A percentile compares a stretch with the other conserved stretches of the same genome.
These are phyloP conservation scores for Psephotus haematonotus DNA, from an alignment of 2,113 vertebrate species.

Conservation along the genomic window DNA sequence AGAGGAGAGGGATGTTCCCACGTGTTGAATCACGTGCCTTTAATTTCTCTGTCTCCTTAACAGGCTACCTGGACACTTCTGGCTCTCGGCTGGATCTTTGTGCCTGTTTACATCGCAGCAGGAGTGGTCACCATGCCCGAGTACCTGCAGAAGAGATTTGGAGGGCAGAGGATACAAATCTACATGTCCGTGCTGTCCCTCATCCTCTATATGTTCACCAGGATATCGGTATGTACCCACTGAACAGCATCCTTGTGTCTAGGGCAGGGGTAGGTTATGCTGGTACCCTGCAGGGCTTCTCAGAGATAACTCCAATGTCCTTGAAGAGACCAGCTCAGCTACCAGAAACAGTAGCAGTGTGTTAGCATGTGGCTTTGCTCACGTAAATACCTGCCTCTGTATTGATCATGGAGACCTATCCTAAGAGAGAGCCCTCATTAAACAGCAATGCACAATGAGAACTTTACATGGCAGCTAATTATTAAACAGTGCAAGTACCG, in stretches of 20 bases:
- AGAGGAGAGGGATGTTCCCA: not conserved
- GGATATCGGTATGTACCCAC: constrained; percentile 85
- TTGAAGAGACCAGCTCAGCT: not conserved
- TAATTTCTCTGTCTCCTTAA: not conserved
- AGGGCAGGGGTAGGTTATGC: not conserved
- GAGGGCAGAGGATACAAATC: constrained; percentile 88
- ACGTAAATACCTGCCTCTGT: not conserved
- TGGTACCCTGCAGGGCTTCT: not conserved
- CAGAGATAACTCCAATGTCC: not conserved
- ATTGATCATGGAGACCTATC: not conserved
- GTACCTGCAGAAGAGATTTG: constrained; percentile 90
- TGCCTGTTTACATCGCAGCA: constrained; percentile 89
- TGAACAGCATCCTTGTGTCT: not conserved
- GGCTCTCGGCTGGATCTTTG: constrained; percentile 90
- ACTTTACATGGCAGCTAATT: constrained; percentile 16
- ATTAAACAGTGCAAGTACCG: not conserved
- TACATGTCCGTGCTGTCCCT: constrained; percentile 90
- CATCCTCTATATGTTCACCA: constrained; percentile 89
- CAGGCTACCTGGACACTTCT: constrained; percentile 89
- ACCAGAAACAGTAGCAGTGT: not conserved
- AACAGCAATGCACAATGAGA: not conserved
- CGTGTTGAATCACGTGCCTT: not conserved
- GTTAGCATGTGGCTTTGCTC: not conserved
- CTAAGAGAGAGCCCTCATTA: constrained; percentile 11
- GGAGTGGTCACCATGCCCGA: constrained; percentile 92